Evolutionary conservation across 2,888 invertebrate genomes (phyloP), one percentile per base, ranked within the genome.

Genomic region (Stenotaenia linearis): DNA sequence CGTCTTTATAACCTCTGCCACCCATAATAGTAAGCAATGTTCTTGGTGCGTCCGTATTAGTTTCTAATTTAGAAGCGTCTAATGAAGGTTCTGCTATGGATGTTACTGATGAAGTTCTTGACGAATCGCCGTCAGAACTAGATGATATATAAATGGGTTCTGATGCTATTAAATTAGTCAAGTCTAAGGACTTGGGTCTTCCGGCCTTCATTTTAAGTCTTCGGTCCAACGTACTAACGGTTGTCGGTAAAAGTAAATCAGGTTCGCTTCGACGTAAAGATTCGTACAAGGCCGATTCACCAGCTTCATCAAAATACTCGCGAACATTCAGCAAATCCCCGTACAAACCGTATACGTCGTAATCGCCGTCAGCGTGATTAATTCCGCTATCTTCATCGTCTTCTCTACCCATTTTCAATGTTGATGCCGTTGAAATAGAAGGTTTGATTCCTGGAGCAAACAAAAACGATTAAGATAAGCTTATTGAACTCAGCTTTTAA

Each of bases 311-410:
- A 79, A 93, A 94, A 83, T 94, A 93, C 84, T 95, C 94, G 84
- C 93, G 93, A 0, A 94, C 92, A 85, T 94, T 94, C 90, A 96
- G 94, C 80, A 96, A 87, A 84, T 96, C 95, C 0, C 93, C 94
- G 85, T 95, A 96, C 0, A 96, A 88, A 0, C 95, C 95, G 85
- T 95, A 96, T 0, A 96, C 94, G 86, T 96, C 95, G 84, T 93
- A 94, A 79, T 89, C 89, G 78, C 89, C 88, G 79, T 81, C 81
- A 9, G 78, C 32, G 15, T 32, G 40, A 10, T 32, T 37, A 56
- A 45, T 32, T n/a, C 78, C 50, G 21, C 78, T 45, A 45, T 40
- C 50, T 10, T 21, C 78, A 25, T 30, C 56, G 25, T 78, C 50
- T 30, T 21, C 15, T 15, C 45, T 15, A n/a, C 25, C 18, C 15